Base-by-base conservation (phyloP, 2,113 vertebrate genomes). In the Agapornis roseicollis region DNA sequence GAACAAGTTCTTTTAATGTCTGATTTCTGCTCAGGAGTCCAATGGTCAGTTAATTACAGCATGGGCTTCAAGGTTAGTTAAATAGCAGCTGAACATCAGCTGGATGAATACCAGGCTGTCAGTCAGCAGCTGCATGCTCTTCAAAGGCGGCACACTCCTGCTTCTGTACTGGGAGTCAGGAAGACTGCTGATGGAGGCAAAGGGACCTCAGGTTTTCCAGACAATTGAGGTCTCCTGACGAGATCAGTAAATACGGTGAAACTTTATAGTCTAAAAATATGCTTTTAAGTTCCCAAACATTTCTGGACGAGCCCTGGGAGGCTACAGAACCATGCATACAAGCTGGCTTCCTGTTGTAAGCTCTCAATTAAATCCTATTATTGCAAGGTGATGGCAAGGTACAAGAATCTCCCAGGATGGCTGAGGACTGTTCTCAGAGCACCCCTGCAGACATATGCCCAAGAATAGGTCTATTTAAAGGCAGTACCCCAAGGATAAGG, bases 241-340 rank as follows among this genome's bases (percentile, higher is more conserved):
- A 88, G 74, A 93, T 94, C 76, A 86, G 96, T 93, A 91, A 93
- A 94, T 94, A 71, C 10, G 58, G 52, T 89, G 80, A 96, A 97
- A 94, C 72, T 77, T 55, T 83, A 91, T 83, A 93, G 80, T 78
- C 76, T 74, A 85, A 94, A 96, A 94, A 90, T 85, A 91, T 68
- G 88, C 89, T 88, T 96, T 96, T 91, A 83, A 85, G 82, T 94
- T 94, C 88, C 87, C 84, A 94, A 85, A 91, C 87, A 85, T 79
- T 88, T 82, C 83, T 94, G 87, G 86, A 78, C 3, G 46, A 85
- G 74, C 55, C 58, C 39, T 0, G 7, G 79, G 85, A 91, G 85
- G 85, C 46, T 70, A 11, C 80, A 74, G 93, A 77, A 90, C 33
- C 78, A 89, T 96, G 85, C 93, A 78, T 91, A 96, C 82, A 96